Conservation (phyloP, 2,113 vertebrate genomes). For the Isurus oxyrinchus region DNA sequence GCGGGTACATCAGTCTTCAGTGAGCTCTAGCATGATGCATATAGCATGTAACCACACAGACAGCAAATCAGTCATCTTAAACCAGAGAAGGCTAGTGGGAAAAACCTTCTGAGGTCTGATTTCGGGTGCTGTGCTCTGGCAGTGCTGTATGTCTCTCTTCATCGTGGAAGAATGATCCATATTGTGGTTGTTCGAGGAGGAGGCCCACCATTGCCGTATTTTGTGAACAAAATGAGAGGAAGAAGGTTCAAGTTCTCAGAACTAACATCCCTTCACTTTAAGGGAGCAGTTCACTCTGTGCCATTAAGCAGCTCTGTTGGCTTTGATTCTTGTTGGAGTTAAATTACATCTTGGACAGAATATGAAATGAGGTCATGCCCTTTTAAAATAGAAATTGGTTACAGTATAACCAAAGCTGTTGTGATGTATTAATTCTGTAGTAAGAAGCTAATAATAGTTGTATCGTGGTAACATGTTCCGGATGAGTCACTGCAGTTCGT, state of each 20-base stretch:
- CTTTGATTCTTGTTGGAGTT: background rate
- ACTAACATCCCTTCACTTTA: background rate
- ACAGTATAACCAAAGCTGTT: background rate
- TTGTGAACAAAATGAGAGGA: background rate
- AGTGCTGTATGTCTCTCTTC: background rate
- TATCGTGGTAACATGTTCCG: background rate
- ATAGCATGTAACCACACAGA: background rate
- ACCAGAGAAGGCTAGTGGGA: background rate
- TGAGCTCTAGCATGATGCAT: background rate
- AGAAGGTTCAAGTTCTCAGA: background rate
- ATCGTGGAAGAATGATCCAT: background rate
- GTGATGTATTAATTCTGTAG: background rate
- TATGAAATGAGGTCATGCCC: background rate
- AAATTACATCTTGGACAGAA: background rate
- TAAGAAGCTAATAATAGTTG: background rate
- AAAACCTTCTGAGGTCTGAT: background rate
- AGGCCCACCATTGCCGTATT: background rate
- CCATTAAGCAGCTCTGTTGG: background rate
- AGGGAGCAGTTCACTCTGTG: background rate
- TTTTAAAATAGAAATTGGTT: background rate
- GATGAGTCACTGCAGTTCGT: background rate
- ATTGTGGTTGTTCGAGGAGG: background rate
- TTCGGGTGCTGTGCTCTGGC: background rate
- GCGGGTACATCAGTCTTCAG: background rate
- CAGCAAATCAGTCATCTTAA: background rate